Evolutionary conservation across 2,888 invertebrate genomes (phyloP).

Genomic region (Biston betularia): DNA sequence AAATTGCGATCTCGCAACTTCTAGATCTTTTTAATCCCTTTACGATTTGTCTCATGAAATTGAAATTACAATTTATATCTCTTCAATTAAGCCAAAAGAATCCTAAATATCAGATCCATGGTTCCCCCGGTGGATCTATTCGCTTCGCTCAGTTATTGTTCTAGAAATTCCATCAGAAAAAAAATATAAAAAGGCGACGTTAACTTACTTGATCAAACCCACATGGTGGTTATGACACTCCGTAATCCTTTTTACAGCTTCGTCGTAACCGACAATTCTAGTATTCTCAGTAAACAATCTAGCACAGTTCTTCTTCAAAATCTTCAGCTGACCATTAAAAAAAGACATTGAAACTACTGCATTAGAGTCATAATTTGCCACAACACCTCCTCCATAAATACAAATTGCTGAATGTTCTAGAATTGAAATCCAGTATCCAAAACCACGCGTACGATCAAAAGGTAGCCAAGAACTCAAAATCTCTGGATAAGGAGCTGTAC

Average conservation of each 20-base stretch:
- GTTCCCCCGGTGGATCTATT: too few relatives aligned
- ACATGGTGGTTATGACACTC: conserved; percentile 68
- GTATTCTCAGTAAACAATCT: conserved; percentile 59
- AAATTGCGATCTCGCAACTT: too few relatives aligned
- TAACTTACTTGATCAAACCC: conserved; percentile 64
- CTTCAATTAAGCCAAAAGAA: too few relatives aligned
- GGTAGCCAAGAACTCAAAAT: conserved; percentile 77
- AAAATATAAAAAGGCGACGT: neutral
- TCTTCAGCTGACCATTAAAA: conserved; percentile 71
- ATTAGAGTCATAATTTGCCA: conserved; percentile 74
- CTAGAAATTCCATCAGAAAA: too few relatives aligned
- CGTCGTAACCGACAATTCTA: conserved; percentile 46
- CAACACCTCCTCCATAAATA: conserved; percentile 74
- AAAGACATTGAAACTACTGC: conserved; percentile 75
- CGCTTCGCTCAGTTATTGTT: too few relatives aligned
- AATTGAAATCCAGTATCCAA: conserved; percentile 63
- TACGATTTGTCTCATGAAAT: too few relatives aligned
- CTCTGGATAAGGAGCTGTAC: conserved; percentile 66
- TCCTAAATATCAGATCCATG: too few relatives aligned
- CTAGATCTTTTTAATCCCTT: too few relatives aligned
- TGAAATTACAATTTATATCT: too few relatives aligned
- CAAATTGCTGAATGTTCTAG: conserved; percentile 63
- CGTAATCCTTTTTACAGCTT: conserved; percentile 58
- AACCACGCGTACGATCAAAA: conserved; percentile 64
- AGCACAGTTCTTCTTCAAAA: conserved; percentile 66